These are phyloP conservation scores for Clytia hemisphaerica DNA, from an alignment of 30 jellyfish, hydroid and myxozoan genomes.

Conservation along the genomic window DNA sequence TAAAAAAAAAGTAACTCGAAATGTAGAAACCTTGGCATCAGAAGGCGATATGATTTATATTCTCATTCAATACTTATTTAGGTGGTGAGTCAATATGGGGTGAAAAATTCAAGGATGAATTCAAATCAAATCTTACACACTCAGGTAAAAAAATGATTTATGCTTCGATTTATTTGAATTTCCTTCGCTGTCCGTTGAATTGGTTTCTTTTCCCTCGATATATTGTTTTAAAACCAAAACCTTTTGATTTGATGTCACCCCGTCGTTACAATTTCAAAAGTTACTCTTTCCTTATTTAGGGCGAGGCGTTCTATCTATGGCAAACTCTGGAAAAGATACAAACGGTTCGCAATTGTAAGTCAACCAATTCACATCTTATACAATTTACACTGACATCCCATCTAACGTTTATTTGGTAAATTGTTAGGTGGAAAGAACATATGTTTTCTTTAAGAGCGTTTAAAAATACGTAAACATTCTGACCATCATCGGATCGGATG, in stretches of 20 bases:
- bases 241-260: neutral
- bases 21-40: too few relatives aligned
- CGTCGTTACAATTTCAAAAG: neutral
- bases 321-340: constrained; percentile 85
- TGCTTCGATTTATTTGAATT: neutral
- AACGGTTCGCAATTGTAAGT: constrained; percentile 93
- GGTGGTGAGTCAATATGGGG: constrained; percentile 97
- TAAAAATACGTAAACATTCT: too few relatives aligned
- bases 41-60: neutral
- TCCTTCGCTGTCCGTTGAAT: too few relatives aligned
- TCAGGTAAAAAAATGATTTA: constrained; percentile 40
- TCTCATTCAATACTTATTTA: neutral
- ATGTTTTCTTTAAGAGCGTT: too few relatives aligned
- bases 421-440: neutral
- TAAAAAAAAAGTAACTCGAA: too few relatives aligned
- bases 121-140: constrained; percentile 69
- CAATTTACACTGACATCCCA: too few relatives aligned
- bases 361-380: neutral
- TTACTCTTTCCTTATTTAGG: constrained; percentile 15
- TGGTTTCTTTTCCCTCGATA: too few relatives aligned
- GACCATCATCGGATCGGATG: too few relatives aligned
- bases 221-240: too few relatives aligned
- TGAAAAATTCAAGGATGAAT: constrained; percentile 79
- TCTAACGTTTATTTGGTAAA: neutral
- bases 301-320: constrained; percentile 97